Conservation (phyloP, 2,797 vertebrate genomes). For the Myotis planiceps region DNA sequence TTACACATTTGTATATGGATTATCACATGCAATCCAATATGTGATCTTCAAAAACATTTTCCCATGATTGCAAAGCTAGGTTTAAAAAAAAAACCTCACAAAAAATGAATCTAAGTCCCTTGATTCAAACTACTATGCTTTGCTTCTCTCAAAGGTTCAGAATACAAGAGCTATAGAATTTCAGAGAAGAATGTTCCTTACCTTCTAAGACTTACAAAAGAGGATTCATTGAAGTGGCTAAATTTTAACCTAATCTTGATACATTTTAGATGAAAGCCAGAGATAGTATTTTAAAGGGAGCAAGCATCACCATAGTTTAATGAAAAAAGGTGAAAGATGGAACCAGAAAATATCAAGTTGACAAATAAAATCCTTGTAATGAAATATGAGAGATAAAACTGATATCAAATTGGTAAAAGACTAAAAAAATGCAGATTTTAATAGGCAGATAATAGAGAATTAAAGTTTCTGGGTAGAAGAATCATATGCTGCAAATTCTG, state of each 20-base stretch:
- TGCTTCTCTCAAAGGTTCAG: neutral
- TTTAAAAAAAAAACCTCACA: neutral
- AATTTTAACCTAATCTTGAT: neutral
- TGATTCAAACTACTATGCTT: neutral
- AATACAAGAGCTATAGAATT: neutral
- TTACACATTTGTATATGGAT: neutral
- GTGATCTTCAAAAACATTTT: neutral
- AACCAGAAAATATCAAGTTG: neutral
- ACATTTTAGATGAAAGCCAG: neutral
- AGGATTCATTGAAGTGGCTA: neutral
- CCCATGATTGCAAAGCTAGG: neutral
- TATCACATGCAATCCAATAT: neutral
- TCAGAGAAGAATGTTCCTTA: neutral
- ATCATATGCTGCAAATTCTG: neutral
- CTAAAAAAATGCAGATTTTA: neutral
- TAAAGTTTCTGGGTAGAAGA: neutral
- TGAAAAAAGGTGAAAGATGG: neutral
- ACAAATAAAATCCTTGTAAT: neutral
- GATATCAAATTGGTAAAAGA: neutral
- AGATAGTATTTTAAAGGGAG: neutral
- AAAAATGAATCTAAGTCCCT: neutral
- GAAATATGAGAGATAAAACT: neutral
- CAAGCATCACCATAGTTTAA: neutral
- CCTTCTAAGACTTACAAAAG: neutral
- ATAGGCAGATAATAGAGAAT: neutral